These are phyloP conservation scores for Halictus quadricinctus DNA, from an alignment of 2,888 invertebrate species.

Conservation along the genomic window DNA sequence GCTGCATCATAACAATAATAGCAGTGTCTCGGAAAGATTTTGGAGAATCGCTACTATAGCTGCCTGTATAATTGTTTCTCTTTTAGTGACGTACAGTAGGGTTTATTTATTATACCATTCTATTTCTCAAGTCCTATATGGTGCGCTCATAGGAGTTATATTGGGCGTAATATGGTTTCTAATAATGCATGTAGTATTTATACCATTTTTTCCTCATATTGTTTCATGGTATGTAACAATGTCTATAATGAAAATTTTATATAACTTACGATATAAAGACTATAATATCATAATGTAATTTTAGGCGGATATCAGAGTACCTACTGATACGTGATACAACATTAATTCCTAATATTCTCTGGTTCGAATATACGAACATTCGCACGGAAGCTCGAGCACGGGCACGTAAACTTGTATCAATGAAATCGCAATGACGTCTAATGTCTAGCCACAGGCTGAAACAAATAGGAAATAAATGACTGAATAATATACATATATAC, in stretches of 20 bases:
- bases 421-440: slow-evolving; percentile 92
- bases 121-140: slow-evolving; percentile 90
- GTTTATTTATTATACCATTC: slow-evolving; percentile 95
- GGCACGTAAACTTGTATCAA: slow-evolving; percentile 90
- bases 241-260: slow-evolving; percentile 2
- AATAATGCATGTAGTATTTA: slow-evolving; percentile 90
- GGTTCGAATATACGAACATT: slow-evolving; percentile 96
- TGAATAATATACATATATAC: slow-evolving; percentile 25
- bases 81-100: slow-evolving; percentile 87
- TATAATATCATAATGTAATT: slow-evolving; percentile 13
- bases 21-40: slow-evolving; percentile 89
- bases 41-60: slow-evolving; percentile 88
- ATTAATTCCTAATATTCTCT: slow-evolving; percentile 94
- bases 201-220: slow-evolving; percentile 92
- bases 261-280: background rate
- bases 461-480: slow-evolving; percentile 67
- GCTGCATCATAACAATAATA: slow-evolving; percentile 92
- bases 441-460: slow-evolving; percentile 81
- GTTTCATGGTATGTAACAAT: slow-evolving; percentile 90
- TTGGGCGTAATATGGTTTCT: slow-evolving; percentile 93
- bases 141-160: slow-evolving; percentile 88
- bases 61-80: slow-evolving; percentile 85
- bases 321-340: slow-evolving; percentile 94
- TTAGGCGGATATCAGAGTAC: slow-evolving; percentile 92
- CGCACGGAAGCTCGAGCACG: slow-evolving; percentile 92